Percentiles rank a stretch among this genome's conserved stretches.
Conservation (phyloP, 1,140 invertebrate species). For the Ericerus pela region DNA sequence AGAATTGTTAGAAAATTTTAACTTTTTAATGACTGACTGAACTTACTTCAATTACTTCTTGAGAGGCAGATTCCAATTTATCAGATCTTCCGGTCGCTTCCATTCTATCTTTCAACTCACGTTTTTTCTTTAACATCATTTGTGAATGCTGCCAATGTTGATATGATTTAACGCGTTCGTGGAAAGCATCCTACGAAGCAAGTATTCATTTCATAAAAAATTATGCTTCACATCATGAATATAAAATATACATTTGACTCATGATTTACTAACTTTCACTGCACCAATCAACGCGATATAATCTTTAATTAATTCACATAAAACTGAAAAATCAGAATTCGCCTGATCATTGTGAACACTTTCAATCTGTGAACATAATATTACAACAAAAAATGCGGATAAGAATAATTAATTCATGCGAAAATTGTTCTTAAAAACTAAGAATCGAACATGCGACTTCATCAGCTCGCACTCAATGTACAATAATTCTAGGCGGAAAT, state of each 20-base stretch:
- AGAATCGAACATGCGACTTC: neutral
- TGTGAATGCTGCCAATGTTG: conserved; percentile 96
- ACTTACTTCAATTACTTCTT: conserved; percentile 78
- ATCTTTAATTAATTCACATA: conserved; percentile 88
- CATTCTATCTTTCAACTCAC: conserved; percentile 82
- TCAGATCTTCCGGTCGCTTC: conserved; percentile 77
- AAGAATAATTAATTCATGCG: neutral
- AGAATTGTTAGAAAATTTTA: neutral
- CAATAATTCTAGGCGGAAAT: neutral
- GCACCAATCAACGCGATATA: conserved; percentile 84
- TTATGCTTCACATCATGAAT: neutral
- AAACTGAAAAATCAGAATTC: conserved; percentile 84
- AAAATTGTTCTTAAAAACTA: neutral
- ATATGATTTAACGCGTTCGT: conserved; percentile 93
- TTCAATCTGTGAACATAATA: conserved; percentile 47
- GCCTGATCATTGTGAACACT: conserved; percentile 77
- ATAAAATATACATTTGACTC: neutral
- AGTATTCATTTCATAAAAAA: neutral
- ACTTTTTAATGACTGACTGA: neutral
- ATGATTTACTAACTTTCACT: conserved; percentile 58
- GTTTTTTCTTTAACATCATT: conserved; percentile 81
- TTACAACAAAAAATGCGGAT: neutral
- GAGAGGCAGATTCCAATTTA: conserved; percentile 70
- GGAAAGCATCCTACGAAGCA: conserved; percentile 70
- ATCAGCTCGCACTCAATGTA: neutral